phyloP scores from a whole-genome alignment of 2,888 invertebrate species.

The Perdita meconis region DNA sequence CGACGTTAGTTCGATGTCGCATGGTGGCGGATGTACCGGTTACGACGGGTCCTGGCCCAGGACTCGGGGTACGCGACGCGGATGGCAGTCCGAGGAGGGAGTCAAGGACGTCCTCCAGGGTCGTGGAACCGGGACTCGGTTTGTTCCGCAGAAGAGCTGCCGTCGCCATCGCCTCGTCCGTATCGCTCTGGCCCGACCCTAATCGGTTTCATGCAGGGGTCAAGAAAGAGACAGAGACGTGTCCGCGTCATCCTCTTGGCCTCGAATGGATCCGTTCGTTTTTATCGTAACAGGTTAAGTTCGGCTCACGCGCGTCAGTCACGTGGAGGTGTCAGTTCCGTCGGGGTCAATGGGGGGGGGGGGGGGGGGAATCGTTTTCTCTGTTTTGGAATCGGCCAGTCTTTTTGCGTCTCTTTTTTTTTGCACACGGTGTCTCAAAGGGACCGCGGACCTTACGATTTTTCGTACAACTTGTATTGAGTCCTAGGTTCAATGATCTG shows the following conservation, averaged over 20 bases:
- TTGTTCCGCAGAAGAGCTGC: conserved; percentile 83
- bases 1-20: conserved; percentile 77
- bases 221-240: conserved; percentile 65
- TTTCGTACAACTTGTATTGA: too few species aligned
- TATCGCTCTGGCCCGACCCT: conserved; percentile 82
- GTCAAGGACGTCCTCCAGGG: conserved; percentile 96
- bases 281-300: too few species aligned
- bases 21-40: conserved; percentile 77
- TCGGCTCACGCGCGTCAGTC: too few species aligned
- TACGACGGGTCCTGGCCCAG: conserved; percentile 84
- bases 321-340: too few species aligned
- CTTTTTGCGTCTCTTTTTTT: background rate
- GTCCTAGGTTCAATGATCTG: too few species aligned
- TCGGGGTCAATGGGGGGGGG: too few species aligned
- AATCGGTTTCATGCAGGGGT: conserved; percentile 70
- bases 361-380: too few species aligned
- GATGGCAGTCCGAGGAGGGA: conserved; percentile 94
- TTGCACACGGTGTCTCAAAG: too few species aligned
- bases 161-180: conserved; percentile 82
- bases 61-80: conserved; percentile 91
- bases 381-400: too few species aligned
- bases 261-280: conserved; percentile 41
- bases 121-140: conserved; percentile 90
- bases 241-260: conserved; percentile 65
- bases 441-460: background rate